Percentiles rank a stretch among this genome's conserved stretches.
phyloP scores from a whole-genome alignment of 1,140 invertebrate species.

The Drosophila chauvacae region DNA sequence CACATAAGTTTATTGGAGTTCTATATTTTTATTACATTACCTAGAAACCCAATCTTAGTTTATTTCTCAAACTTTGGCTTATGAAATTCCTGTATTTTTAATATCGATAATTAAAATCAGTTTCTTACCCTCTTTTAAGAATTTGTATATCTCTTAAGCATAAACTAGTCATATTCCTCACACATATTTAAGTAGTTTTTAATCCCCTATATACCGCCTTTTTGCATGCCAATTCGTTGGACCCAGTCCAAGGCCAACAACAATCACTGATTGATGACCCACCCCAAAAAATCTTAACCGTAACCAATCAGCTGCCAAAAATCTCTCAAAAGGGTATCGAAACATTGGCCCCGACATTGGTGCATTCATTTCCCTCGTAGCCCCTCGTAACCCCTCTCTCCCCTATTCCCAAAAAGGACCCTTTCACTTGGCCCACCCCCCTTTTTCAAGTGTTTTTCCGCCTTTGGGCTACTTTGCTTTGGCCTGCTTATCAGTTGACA shows the following conservation, averaged over 20 bases:
- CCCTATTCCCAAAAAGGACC: neutral
- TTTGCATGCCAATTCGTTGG: constrained; percentile 4
- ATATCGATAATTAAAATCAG: neutral
- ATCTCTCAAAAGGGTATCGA: constrained; percentile 37
- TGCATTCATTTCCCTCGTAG: neutral
- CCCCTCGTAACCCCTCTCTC: neutral
- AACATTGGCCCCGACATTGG: neutral
- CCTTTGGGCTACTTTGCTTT: constrained; percentile 64
- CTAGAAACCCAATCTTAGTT: too few species aligned
- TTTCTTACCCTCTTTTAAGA: rapidly evolving
- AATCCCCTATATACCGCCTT: constrained; percentile 1
- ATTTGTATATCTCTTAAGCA: neutral
- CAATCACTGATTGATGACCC: constrained; percentile 40
- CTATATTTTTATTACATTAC: too few species aligned
- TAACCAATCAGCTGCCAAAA: constrained; percentile 40
- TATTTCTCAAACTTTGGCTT: neutral
- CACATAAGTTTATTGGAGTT: too few species aligned
- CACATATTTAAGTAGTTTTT: neutral
- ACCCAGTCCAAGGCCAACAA: constrained; percentile 3
- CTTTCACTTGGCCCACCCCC: constrained; percentile 1
- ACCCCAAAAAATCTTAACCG: constrained; percentile 15
- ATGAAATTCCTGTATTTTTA: neutral
- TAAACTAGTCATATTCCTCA: neutral
- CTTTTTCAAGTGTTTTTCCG: constrained; percentile 61
- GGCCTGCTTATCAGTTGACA: constrained; percentile 80